Base-by-base conservation (phyloP, 2,797 vertebrate genomes). In the Acestrorhynchus altus region DNA sequence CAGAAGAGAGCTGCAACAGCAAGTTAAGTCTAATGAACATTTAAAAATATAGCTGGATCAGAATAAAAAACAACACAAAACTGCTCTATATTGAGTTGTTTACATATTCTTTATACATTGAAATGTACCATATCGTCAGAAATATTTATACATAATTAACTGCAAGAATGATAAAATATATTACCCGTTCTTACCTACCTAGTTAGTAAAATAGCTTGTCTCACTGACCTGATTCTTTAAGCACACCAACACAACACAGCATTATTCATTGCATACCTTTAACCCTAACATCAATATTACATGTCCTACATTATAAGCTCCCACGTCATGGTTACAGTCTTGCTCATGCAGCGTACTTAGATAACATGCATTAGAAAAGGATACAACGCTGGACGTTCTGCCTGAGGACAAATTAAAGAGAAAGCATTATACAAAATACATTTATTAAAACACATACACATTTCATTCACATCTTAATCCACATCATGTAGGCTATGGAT, bases 1-100 rank as follows among this genome's bases (percentile, higher is more conserved):
- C 83, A 0, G 94, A 94, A 0, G 95, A 94, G 8, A 95, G 88
- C 96, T 96, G 89, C 13, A 20, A 42, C 12, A 5, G 20, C n/a
- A 13, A 9, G 52, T 64, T 16, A 20, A 81, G 85, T 84, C 13
- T 52, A 20, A 75, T 67, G 31, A 67, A 74, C 13, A 59, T 31
- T 59, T 59, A 26, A 59, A n/a, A n/a, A n/a, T n/a, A n/a, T n/a
- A n/a, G n/a, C n/a, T n/a, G n/a, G n/a, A n/a, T n/a, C n/a, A n/a
- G n/a, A n/a, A n/a, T n/a, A n/a, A n/a, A n/a, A n/a, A n/a, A n/a
- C n/a, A n/a, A n/a, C n/a, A n/a, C n/a, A n/a, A n/a, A n/a, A n/a
- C n/a, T n/a, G n/a, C n/a, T n/a, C n/a, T n/a, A n/a, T n/a, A n/a
- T n/a, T n/a, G n/a, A n/a, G n/a, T n/a, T n/a, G n/a, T n/a, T n/a